These are phyloP conservation scores for Mamestra configurata DNA, from an alignment of 1,140 invertebrate genomes.

Conservation along the genomic window DNA sequence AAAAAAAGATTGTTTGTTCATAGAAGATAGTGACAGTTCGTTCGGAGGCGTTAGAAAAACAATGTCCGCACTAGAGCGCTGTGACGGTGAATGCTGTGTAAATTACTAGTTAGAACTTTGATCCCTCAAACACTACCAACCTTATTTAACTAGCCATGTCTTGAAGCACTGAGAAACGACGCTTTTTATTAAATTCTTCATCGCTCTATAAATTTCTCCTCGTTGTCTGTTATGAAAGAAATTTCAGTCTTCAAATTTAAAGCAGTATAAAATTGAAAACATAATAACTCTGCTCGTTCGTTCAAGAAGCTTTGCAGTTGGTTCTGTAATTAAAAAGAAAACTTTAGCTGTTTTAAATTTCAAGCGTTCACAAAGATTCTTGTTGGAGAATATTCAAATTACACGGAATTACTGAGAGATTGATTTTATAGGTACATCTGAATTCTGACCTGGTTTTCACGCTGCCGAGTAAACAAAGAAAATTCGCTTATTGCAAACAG, in stretches of 20 bases:
- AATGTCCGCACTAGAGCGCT: conserved; percentile 10
- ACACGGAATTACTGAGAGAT: too few species aligned
- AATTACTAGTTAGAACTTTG: conserved; percentile 14
- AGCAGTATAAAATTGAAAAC: background rate
- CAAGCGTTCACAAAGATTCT: too few species aligned
- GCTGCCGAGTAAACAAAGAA: too few species aligned
- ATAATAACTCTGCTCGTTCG: background rate
- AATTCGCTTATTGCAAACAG: too few species aligned
- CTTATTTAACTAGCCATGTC: background rate
- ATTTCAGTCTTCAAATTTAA: background rate
- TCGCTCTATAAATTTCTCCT: conserved; percentile 2
- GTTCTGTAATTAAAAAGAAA: background rate
- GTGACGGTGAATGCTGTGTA: conserved; percentile 3
- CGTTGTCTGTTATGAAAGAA: background rate
- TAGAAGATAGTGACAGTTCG: conserved; percentile 17
- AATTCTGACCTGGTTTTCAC: too few species aligned
- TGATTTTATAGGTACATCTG: too few species aligned
- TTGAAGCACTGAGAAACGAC: background rate
- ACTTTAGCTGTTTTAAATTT: too few species aligned
- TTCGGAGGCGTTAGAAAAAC: conserved; percentile 4
- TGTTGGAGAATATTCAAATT: too few species aligned
- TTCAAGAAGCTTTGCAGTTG: background rate
- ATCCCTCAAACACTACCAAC: background rate
- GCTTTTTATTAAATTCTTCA: conserved; percentile 1
- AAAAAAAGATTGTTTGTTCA: conserved; percentile 10